These are phyloP conservation scores for Chymomyza amoena DNA, from an alignment of 2,888 invertebrate species.

Conservation along the genomic window DNA sequence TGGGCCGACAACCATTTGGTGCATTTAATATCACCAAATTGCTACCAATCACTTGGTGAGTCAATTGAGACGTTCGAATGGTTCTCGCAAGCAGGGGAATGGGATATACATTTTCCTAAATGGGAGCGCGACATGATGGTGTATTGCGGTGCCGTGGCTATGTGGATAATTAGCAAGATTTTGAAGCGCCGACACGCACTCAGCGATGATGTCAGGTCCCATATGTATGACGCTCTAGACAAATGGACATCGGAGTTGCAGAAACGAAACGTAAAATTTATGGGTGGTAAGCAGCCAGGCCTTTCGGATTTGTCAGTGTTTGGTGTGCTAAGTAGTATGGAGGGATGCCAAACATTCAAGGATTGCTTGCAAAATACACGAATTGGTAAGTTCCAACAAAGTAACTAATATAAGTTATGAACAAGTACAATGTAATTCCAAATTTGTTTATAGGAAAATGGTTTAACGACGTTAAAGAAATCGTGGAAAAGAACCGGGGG, in stretches of 20 bases:
- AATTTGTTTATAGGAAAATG: constrained; percentile 78
- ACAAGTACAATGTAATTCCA: background rate
- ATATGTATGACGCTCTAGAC: constrained; percentile 93
- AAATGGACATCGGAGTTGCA: constrained; percentile 87
- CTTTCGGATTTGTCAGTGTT: constrained; percentile 95
- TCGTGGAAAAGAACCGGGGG: constrained; percentile 74
- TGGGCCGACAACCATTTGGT: constrained; percentile 96
- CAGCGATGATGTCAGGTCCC: constrained; percentile 91
- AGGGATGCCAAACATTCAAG: constrained; percentile 93
- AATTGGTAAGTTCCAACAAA: constrained; percentile 79
- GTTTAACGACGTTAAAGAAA: constrained; percentile 87
- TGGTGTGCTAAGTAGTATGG: constrained; percentile 94
- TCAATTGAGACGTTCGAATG: constrained; percentile 94
- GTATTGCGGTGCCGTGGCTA: constrained; percentile 94
- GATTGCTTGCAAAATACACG: constrained; percentile 88
- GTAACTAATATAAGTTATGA: background rate
- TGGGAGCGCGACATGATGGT: constrained; percentile 93
- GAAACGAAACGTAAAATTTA: constrained; percentile 85
- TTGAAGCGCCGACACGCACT: constrained; percentile 92
- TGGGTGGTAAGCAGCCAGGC: constrained; percentile 93
- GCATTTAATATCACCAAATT: constrained; percentile 96
- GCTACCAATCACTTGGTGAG: constrained; percentile 92
- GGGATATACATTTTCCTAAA: constrained; percentile 91
- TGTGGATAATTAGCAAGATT: constrained; percentile 94
- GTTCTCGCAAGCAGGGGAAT: constrained; percentile 95